phyloP scores from a whole-genome alignment of 2,797 vertebrate genomes.

The Acanthis flammea region DNA sequence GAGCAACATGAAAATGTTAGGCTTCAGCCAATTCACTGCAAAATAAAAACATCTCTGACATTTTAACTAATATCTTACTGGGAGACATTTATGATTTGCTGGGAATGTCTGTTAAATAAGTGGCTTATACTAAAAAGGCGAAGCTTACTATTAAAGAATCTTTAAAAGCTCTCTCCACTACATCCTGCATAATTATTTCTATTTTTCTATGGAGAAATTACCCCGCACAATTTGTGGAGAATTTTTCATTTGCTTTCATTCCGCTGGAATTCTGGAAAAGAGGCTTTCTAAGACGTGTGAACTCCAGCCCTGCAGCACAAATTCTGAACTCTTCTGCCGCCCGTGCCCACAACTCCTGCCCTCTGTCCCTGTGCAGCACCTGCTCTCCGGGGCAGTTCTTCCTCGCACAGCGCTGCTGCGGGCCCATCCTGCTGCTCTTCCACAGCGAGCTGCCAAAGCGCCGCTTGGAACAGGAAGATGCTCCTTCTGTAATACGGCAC shows the following conservation, averaged over 20 bases:
- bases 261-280: not conserved
- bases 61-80: not conserved
- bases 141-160: not conserved
- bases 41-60: not conserved
- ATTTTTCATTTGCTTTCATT: not conserved
- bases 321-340: rapidly evolving
- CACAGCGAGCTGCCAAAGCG: rapidly evolving
- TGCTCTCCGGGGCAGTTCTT: rapidly evolving
- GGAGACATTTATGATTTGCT: not conserved
- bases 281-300: rapidly evolving
- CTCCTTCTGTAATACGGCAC: rapidly evolving
- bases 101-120: not conserved
- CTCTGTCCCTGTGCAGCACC: not conserved
- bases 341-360: not conserved
- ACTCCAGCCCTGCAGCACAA: too few species aligned
- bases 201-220: not conserved
- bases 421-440: not conserved
- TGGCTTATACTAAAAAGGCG: not conserved
- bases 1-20: not conserved
- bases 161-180: not conserved
- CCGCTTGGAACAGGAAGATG: rapidly evolving
- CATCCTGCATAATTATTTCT: not conserved
- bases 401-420: rapidly evolving
- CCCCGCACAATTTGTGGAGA: not conserved
- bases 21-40: not conserved